Conservation (phyloP, 1,140 invertebrate species). For the Trigoniulus corallinus region DNA sequence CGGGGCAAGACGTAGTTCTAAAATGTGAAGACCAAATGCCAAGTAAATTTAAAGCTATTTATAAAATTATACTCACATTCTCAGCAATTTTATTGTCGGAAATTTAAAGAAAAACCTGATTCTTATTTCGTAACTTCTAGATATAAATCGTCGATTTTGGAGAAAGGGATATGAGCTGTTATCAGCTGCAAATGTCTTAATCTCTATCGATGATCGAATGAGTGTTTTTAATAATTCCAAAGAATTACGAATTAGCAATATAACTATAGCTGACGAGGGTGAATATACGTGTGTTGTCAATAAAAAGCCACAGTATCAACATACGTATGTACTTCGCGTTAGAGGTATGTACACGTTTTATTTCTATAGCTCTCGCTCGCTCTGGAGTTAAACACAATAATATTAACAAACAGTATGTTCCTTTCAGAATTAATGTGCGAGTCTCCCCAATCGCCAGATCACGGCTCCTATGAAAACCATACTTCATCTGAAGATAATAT, state of each 20-base stretch:
- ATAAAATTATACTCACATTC: background rate
- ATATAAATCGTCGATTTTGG: conserved; percentile 2
- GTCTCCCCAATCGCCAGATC: background rate
- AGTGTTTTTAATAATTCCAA: background rate
- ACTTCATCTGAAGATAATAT: background rate
- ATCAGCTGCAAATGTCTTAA: conserved; percentile 2
- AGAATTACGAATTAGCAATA: background rate
- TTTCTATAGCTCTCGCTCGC: background rate
- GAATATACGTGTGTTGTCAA: conserved; percentile 3
- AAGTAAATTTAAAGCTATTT: background rate
- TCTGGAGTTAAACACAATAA: background rate
- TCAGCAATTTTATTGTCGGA: background rate
- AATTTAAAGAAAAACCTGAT: background rate
- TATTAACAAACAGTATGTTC: background rate
- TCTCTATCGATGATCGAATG: conserved; percentile 1
- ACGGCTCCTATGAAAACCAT: background rate
- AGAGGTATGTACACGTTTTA: too few relatives aligned
- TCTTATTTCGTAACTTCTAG: background rate
- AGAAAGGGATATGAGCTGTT: conserved; percentile 2
- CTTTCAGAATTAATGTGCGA: background rate
- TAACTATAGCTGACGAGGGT: background rate
- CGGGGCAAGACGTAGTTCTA: conserved; percentile 1
- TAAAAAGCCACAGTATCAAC: background rate
- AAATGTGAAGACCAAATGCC: background rate
- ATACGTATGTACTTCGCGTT: background rate